Evolutionary conservation across 1,140 invertebrate species (phyloP), one percentile per base, ranked within the genome.

Genomic region (Diachasma alloeum): DNA sequence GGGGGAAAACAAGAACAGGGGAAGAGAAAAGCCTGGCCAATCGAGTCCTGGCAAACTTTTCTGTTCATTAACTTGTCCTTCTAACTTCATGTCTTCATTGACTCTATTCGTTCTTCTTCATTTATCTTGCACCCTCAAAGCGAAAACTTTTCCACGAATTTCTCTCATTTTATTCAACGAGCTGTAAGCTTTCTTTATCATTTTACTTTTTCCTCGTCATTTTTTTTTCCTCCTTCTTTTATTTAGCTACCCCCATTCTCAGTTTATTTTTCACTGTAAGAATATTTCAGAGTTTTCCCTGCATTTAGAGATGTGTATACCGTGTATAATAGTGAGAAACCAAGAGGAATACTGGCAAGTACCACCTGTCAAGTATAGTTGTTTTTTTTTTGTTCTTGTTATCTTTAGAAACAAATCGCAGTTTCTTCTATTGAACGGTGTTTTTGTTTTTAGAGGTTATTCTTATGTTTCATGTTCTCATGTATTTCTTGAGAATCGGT

Each of bases 51-150:
- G 59, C 13, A 53, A 63, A 63, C 59, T 63, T 63, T 63, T 63
- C 59, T 26, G 59, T 63, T 63, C 59, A 63, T 63, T 63, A 63
- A 63, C 19, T 63, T 63, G 59, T 63, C 59, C 59, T 63, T 63
- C 59, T 63, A 63, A 63, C 59, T 63, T 63, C 59, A 24, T 13
- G 19, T 63, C 59, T 63, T 63, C 59, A 63, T 63, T 63, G 59
- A 63, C 59, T 63, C 24, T 63, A 63, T 63, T 63, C 59, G 22
- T 44, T 72, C 42, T 72, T 44, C 48, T 72, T 48, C 15, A 53
- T 72, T 48, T 44, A 53, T 72, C 48, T 72, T 72, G n/a, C 6
- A 39, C 31, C 36, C 36, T 73, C 46, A 73, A 73, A 56, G 36
- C 48, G 48, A 6, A 74, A 74, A 63, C 13, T 74, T 63, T 68